Percentiles rank a stretch among this genome's conserved stretches.
Conservation (phyloP, 2,113 vertebrate genomes). For the Sterna hirundo region DNA sequence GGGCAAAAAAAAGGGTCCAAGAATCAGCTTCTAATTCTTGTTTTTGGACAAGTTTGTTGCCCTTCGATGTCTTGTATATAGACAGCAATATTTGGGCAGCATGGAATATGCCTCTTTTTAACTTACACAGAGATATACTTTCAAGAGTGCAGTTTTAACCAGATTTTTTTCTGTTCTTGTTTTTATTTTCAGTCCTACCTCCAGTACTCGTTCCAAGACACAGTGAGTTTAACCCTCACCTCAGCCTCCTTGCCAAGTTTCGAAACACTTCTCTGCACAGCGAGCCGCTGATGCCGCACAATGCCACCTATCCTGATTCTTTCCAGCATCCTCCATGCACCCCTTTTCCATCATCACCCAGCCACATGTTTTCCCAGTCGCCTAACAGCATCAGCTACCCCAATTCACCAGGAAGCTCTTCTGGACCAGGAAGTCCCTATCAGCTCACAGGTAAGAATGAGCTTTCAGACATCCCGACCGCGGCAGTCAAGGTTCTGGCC, state of each 20-base stretch:
- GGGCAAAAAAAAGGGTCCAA: background rate
- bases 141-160: background rate
- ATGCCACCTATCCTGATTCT: slow-evolving; percentile 92
- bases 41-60: background rate
- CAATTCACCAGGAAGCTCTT: slow-evolving; percentile 86
- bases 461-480: background rate
- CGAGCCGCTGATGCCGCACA: slow-evolving; percentile 94
- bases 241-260: slow-evolving; percentile 95
- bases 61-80: background rate
- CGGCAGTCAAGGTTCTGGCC: background rate
- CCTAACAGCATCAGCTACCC: slow-evolving; percentile 84
- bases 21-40: background rate
- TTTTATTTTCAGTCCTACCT: slow-evolving; percentile 84
- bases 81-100: background rate
- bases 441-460: slow-evolving; percentile 83
- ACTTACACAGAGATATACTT: background rate
- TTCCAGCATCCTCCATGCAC: slow-evolving; percentile 86
- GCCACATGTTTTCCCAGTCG: slow-evolving; percentile 82
- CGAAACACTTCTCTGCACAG: slow-evolving; percentile 90
- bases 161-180: background rate
- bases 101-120: background rate
- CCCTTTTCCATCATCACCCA: slow-evolving; percentile 79
- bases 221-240: slow-evolving; percentile 97
- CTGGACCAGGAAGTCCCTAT: slow-evolving; percentile 87
- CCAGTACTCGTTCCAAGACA: slow-evolving; percentile 96